phyloP scores from a whole-genome alignment of 1,140 invertebrate genomes.

The Aphelinus certus region DNA sequence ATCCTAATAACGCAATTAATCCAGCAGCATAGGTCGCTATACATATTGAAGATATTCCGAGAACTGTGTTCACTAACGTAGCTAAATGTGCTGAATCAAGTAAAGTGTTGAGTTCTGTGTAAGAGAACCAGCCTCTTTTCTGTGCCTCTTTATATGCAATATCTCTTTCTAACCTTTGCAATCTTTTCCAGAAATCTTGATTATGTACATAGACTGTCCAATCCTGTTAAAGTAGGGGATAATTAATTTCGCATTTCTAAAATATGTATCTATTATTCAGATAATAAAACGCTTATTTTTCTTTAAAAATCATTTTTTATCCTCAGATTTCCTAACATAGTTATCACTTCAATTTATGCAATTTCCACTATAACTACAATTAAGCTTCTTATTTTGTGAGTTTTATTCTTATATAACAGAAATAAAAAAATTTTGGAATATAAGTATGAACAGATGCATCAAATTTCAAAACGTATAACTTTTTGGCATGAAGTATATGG shows the following conservation, averaged over 20 bases:
- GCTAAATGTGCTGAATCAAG: constrained; percentile 66
- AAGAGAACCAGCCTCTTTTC: constrained; percentile 85
- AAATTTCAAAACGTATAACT: too few relatives aligned
- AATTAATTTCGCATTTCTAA: neutral
- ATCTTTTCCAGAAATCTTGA: constrained; percentile 75
- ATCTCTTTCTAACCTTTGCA: constrained; percentile 75
- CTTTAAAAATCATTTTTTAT: constrained; percentile 20
- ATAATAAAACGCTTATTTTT: constrained; percentile 26
- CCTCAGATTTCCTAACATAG: too few relatives aligned
- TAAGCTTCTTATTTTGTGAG: too few relatives aligned
- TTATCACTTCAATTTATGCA: too few relatives aligned
- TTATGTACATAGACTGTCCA: constrained; percentile 84
- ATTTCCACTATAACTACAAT: too few relatives aligned
- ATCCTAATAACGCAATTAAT: constrained; percentile 76
- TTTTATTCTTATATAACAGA: too few relatives aligned
- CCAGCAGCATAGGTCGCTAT: constrained; percentile 78
- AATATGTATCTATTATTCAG: neutral
- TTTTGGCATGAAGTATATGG: too few relatives aligned
- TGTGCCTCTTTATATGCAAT: constrained; percentile 78
- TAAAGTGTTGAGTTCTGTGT: constrained; percentile 79
- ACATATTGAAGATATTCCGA: constrained; percentile 73
- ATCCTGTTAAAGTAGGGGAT: constrained; percentile 69
- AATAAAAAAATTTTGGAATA: too few relatives aligned
- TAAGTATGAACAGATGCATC: too few relatives aligned
- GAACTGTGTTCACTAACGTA: constrained; percentile 67